phyloP scores from a whole-genome alignment of 1,140 invertebrate species.

The Archivesica marissinica region DNA sequence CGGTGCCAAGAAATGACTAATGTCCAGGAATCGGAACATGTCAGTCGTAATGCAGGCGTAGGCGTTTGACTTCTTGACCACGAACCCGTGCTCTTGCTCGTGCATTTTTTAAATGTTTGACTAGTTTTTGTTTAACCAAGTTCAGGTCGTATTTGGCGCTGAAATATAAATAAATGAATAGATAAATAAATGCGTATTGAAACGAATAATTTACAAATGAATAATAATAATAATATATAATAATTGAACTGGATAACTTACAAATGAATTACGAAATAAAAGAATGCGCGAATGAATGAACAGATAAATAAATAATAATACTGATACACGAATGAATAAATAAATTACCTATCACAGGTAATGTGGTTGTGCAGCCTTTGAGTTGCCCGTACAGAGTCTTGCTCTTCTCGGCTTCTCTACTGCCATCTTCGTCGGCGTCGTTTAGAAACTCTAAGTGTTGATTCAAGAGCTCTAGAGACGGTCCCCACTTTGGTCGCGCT shows the following conservation, averaged over 20 bases:
- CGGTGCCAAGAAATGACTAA: constrained; percentile 66
- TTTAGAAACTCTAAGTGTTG: not conserved
- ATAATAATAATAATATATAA: too few species aligned
- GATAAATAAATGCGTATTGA: too few species aligned
- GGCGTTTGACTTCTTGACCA: constrained; percentile 45
- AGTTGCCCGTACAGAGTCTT: not conserved
- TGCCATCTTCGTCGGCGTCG: too few species aligned
- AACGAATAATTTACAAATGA: too few species aligned
- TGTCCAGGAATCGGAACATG: constrained; percentile 59
- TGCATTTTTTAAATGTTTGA: constrained; percentile 48
- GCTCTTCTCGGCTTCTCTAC: too few species aligned
- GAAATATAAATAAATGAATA: too few species aligned
- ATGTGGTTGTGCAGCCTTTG: constrained; percentile 16
- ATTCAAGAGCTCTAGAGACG: not conserved
- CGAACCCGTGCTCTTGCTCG: constrained; percentile 19
- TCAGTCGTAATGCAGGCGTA: constrained; percentile 55
- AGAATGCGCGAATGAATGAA: too few species aligned
- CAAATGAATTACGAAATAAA: too few species aligned
- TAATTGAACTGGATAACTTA: too few species aligned
- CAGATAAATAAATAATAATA: too few species aligned
- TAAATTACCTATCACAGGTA: constrained; percentile 47
- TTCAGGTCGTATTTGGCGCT: too few species aligned
- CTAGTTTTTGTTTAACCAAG: constrained; percentile 43
- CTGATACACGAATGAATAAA: too few species aligned
- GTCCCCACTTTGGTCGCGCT: not conserved